Evolutionary conservation across 2,797 vertebrate genomes (phyloP).

Genomic region (Enteromius anoplus): DNA sequence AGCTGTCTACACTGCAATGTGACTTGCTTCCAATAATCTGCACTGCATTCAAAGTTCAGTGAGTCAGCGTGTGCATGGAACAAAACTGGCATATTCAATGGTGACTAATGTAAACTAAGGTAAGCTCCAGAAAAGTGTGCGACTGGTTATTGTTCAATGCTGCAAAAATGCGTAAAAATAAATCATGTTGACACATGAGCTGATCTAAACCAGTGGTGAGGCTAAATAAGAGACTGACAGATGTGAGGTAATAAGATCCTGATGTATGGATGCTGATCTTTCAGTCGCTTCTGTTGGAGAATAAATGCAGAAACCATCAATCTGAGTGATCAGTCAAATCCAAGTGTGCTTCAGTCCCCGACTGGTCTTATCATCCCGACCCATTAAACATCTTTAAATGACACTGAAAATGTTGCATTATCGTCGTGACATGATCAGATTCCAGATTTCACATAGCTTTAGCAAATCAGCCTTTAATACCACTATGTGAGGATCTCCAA

Average conservation of each 20-base stretch:
- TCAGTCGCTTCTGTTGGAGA: background rate
- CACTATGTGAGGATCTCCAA: background rate
- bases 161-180: background rate
- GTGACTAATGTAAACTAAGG: background rate
- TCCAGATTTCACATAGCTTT: background rate
- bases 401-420: too few species aligned
- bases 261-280: background rate
- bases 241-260: background rate
- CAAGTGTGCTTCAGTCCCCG: background rate
- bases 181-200: background rate
- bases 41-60: conserved; percentile 4
- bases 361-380: background rate
- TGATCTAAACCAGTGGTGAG: background rate
- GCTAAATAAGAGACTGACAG: background rate
- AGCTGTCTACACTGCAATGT: background rate
- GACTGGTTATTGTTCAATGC: background rate
- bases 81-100: background rate
- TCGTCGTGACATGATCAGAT: background rate
- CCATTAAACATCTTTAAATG: background rate
- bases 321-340: background rate
- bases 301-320: background rate
- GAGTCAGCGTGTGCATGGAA: background rate
- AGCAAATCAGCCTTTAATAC: background rate
- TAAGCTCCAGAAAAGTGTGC: background rate
- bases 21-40: background rate